Evolutionary conservation across 2,113 vertebrate species (phyloP), one percentile per base, ranked within the genome.

Genomic region (Sterrhoptilus dennistouni): DNA sequence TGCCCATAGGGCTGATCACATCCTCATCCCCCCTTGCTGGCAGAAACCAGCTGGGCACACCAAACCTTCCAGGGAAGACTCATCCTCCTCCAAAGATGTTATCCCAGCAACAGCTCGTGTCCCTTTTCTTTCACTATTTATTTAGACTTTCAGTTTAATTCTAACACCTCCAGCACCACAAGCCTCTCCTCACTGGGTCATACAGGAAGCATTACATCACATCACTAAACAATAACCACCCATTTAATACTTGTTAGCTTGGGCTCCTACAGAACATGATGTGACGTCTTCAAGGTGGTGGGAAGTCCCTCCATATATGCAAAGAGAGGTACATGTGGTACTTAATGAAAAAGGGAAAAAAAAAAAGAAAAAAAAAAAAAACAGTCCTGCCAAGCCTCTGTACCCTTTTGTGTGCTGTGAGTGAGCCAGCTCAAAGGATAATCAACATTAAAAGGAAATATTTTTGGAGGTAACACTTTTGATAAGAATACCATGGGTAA

Each of bases 221-320:
- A 71, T 83, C 65, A 89, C 84, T 29, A 74, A 96, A 91, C 52
- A 60, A 93, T 68, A 94, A 90, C 38, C 23, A 50, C 15, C 17
- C 56, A 50, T 72, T 93, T 84, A 66, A 95, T 82, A 84, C 83
- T 90, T 56, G 65, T 89, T 93, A 80, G 53, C 53, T 92, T 85
- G 57, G 49, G 90, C 57, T 95, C 77, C 86, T 89, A 47, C 42
- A 57, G 31, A 42, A 59, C 81, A 54, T 5, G 11, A 80, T 88
- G 83, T 86, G 90, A 94, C 95, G 53, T 80, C 89, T 95, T 92
- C 95, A 96, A 84, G 86, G 89, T 95, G 90, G 50, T 68, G 49
- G 61, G 49, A 54, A 84, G 17, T 33, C 45, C 42, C 75, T 78
- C 68, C 16, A 4, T 42, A 33, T 50, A 76, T 42, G 38, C 68